phyloP scores from a whole-genome alignment of 1,140 invertebrate genomes.

The Aporrectodea caliginosa region DNA sequence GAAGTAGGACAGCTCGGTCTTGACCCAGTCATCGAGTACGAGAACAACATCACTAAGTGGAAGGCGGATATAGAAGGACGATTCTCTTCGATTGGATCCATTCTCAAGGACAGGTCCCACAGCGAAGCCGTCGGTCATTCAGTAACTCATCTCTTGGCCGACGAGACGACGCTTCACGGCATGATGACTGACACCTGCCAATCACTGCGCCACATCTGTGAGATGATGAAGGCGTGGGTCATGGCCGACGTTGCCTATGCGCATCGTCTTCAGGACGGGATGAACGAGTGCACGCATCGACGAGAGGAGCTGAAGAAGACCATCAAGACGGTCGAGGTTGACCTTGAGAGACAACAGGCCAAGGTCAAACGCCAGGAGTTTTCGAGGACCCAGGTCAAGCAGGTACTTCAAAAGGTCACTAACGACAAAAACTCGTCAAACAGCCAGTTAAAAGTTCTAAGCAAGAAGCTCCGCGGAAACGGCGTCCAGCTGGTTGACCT shows the following conservation, averaged over 20 bases:
- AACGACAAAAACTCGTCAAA: background rate
- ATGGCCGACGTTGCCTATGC: background rate
- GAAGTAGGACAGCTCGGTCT: background rate
- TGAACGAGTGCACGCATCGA: background rate
- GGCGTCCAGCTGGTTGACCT: background rate
- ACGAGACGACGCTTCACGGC: too few relatives aligned
- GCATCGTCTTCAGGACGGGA: background rate
- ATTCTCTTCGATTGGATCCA: background rate
- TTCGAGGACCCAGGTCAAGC: background rate
- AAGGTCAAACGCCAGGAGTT: background rate
- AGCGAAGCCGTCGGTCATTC: background rate
- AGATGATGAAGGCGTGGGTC: background rate
- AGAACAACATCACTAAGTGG: background rate
- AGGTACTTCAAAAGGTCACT: background rate
- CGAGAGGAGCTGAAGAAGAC: background rate
- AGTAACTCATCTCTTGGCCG: too few relatives aligned
- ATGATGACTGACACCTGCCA: background rate
- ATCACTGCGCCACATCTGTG: background rate
- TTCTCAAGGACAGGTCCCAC: background rate
- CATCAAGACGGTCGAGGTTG: background rate
- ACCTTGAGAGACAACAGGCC: background rate
- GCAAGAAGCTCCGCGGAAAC: background rate
- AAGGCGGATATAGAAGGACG: background rate
- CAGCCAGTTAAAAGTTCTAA: background rate
- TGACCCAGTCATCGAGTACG: background rate